These are phyloP conservation scores for Gortyna flavago DNA, from an alignment of 2,888 invertebrate genomes.

Conservation along the genomic window DNA sequence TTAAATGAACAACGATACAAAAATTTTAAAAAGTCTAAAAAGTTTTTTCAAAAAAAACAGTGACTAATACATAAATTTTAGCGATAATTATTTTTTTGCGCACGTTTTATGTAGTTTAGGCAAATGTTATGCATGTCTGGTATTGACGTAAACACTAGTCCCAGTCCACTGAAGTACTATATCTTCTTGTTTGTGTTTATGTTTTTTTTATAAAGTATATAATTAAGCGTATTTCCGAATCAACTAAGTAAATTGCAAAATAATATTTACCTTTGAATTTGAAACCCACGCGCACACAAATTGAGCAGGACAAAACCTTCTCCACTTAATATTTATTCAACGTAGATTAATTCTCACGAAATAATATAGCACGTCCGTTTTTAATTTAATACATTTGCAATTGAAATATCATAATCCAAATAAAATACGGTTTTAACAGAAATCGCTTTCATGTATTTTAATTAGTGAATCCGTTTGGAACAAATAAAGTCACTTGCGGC, in stretches of 20 bases:
- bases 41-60: too few species aligned
- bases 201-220: not conserved
- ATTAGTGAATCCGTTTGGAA: constrained; percentile 42
- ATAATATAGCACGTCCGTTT: constrained; percentile 44
- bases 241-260: constrained; percentile 9
- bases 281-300: constrained; percentile 12
- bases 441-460: constrained; percentile 54
- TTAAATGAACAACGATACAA: too few species aligned
- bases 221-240: constrained; percentile 1
- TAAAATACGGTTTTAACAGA: constrained; percentile 38
- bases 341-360: constrained; percentile 38
- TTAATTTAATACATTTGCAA: constrained; percentile 57
- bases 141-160: not conserved
- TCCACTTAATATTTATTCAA: constrained; percentile 42
- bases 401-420: constrained; percentile 55
- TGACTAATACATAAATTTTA: not conserved
- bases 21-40: too few species aligned
- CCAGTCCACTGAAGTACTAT: not conserved
- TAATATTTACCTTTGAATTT: constrained; percentile 1
- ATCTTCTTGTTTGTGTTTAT: not conserved
- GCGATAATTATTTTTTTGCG: not conserved
- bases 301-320: not conserved
- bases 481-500: constrained; percentile 25
- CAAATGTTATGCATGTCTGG: not conserved
- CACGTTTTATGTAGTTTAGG: not conserved